Conservation (phyloP, 2,888 invertebrate species). For the Hypomecis punctinalis region DNA sequence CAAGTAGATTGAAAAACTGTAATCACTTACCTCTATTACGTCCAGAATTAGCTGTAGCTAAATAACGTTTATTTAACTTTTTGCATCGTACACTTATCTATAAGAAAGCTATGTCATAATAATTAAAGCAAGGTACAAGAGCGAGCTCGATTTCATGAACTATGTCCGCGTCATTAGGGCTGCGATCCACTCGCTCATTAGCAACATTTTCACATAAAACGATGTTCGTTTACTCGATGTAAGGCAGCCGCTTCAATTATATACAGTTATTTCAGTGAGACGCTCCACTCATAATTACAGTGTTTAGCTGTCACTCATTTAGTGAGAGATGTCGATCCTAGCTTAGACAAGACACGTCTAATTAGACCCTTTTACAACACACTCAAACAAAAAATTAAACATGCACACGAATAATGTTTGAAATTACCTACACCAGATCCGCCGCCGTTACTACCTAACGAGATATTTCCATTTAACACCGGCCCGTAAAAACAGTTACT, state of each 20-base stretch:
- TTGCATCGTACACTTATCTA: conserved; percentile 42
- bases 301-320: conserved; percentile 76
- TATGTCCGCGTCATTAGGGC: conserved; percentile 75
- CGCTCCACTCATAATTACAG: conserved; percentile 71
- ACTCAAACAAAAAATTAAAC: conserved; percentile 46
- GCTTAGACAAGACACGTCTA: conserved; percentile 55
- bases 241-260: conserved; percentile 74
- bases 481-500: conserved; percentile 62
- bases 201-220: conserved; percentile 79
- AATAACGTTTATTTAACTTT: conserved; percentile 39
- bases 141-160: conserved; percentile 65
- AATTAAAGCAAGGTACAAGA: conserved; percentile 53
- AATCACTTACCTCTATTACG: conserved; percentile 37
- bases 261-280: conserved; percentile 79
- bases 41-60: conserved; percentile 39
- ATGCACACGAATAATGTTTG: conserved; percentile 46
- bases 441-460: conserved; percentile 51
- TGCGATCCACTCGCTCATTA: conserved; percentile 73
- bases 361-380: conserved; percentile 53
- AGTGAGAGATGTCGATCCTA: conserved; percentile 69
- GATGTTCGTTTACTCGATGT: conserved; percentile 69
- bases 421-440: conserved; percentile 53
- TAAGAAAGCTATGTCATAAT: conserved; percentile 54
- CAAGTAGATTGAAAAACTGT: conserved; percentile 21
- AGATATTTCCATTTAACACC: conserved; percentile 59